A percentile compares a stretch with the other conserved stretches of the same genome.
These are phyloP conservation scores for Limnothrissa miodon DNA, from an alignment of 2,113 vertebrate genomes.

Conservation along the genomic window DNA sequence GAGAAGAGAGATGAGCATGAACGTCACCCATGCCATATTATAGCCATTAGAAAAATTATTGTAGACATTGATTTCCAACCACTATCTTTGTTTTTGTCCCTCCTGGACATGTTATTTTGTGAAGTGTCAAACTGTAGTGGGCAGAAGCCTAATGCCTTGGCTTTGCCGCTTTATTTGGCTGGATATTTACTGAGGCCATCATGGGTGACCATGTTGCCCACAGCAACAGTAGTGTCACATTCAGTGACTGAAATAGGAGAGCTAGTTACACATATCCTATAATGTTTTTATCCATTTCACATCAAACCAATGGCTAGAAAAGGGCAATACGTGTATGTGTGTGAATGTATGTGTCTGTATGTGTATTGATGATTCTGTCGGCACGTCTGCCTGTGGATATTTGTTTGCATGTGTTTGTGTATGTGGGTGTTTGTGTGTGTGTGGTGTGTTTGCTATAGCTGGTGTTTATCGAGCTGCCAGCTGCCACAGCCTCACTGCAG, in stretches of 20 bases:
- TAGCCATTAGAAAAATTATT: slow-evolving; percentile 54
- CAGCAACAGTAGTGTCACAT: slow-evolving; percentile 61
- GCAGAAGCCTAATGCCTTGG: slow-evolving; percentile 49
- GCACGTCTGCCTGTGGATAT: neutral
- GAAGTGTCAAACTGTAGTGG: slow-evolving; percentile 61
- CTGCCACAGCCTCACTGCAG: slow-evolving; percentile 42
- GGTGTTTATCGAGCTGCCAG: slow-evolving; percentile 45
- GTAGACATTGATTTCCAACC: slow-evolving; percentile 66
- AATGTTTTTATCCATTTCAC: slow-evolving; percentile 51
- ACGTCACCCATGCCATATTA: slow-evolving; percentile 42
- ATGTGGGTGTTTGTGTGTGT: slow-evolving; percentile 38
- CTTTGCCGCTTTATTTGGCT: slow-evolving; percentile 26
- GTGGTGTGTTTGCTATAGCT: neutral
- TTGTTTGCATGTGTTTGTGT: slow-evolving; percentile 29
- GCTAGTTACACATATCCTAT: slow-evolving; percentile 44
- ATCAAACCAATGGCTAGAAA: slow-evolving; percentile 49
- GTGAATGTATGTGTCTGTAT: neutral
- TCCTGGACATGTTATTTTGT: slow-evolving; percentile 61
- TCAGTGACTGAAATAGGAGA: slow-evolving; percentile 64
- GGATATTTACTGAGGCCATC: slow-evolving; percentile 56
- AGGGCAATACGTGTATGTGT: neutral
- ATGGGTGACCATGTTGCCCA: slow-evolving; percentile 56
- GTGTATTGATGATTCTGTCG: neutral
- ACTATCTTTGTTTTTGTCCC: slow-evolving; percentile 61
- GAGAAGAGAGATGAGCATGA: neutral